Evolutionary conservation across 1,140 invertebrate species (phyloP).

Genomic region (Heterodera schachtii): DNA sequence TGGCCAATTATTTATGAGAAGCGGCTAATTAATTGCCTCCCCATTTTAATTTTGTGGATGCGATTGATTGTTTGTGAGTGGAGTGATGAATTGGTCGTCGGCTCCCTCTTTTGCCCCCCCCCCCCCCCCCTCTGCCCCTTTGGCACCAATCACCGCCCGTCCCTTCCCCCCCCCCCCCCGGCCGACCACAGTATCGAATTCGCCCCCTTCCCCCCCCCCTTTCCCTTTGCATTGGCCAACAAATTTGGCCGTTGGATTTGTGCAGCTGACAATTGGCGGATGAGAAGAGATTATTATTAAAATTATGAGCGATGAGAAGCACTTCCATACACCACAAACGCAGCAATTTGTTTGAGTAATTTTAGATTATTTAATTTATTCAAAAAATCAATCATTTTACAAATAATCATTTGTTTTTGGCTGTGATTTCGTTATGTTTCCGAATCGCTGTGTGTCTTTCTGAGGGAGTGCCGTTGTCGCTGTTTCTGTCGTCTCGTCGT

Average conservation of each 20-base stretch:
- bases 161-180: no score
- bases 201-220: not conserved
- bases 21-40: no score
- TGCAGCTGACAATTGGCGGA: not conserved
- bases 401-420: not conserved
- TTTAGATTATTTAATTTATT: no score
- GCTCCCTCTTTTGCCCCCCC: not conserved
- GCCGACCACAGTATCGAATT: not conserved
- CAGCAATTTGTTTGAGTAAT: no score
- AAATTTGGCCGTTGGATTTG: not conserved
- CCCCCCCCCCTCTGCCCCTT: not conserved
- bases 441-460: conserved; percentile 23
- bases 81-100: no score
- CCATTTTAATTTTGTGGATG: not conserved
- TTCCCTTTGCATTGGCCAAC: not conserved
- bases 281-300: no score
- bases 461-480: not conserved
- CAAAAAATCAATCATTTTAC: no score
- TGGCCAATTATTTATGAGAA: no score
- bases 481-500: not conserved
- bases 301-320: no score
- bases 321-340: no score
- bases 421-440: not conserved
- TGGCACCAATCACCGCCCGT: conserved; percentile 7
- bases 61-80: not conserved